Evolutionary conservation across 2,113 vertebrate species (phyloP), one percentile per base, ranked within the genome.

Genomic region (Oreochromis aureus): DNA sequence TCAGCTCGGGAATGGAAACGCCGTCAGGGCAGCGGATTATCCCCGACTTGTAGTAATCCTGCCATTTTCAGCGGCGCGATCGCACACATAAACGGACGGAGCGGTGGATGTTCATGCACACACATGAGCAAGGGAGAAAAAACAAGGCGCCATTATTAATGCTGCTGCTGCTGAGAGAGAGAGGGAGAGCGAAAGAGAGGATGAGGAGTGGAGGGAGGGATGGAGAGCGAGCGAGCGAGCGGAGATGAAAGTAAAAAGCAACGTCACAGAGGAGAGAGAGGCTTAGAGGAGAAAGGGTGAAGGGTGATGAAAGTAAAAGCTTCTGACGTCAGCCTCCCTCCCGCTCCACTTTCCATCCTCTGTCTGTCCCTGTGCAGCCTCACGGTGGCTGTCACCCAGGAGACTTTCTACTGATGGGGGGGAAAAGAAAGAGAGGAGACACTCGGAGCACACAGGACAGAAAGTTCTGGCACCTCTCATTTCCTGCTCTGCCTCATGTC

Each of bases 1-100:
- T 97, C 96, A 99, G 83, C 91, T 99, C 99, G n/a, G 99, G 99
- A 95, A 99, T 98, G 93, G 98, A 99, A 94, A 99, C 98, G 86
- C 99, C 98, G 95, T 99, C 98, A 82, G 98, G 99, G 95, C 99
- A 99, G 94, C 98, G 98, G 95, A 99, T 99, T 96, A 99, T 97
- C 95, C 98, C 99, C 48, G 98, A 99, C 94, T 99, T 99, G 97
- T 99, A 99, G 95, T 99, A 99, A 98, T 99, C 99, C 98, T 99
- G 95, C 89, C 94, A 92, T 94, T 94, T 93, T 89, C 82, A 92
- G 86, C 89, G 51, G 81, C 44, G 1, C 66, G 5, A 51, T 8
- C 59, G 22, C 81, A 32, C 56, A 76, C 81, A 32, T 22, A 91
- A 81, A 93, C 32, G n/a, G 82, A 89, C 73, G 53, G 80, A 66